These are phyloP conservation scores for Masticophis lateralis DNA, from an alignment of 2,797 vertebrate genomes.

Conservation along the genomic window DNA sequence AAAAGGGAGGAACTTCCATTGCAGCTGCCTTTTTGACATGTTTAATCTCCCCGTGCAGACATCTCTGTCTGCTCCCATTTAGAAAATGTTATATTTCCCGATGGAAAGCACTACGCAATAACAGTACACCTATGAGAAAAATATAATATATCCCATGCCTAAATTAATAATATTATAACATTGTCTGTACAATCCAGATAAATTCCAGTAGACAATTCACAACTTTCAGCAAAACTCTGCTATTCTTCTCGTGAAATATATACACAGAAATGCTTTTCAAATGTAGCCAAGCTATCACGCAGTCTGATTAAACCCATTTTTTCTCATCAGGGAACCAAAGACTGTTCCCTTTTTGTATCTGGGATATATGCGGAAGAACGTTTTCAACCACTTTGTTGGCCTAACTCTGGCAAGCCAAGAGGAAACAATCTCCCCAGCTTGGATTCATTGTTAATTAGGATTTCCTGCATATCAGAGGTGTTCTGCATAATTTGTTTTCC, in stretches of 20 bases:
- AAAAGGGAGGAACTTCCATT: not conserved
- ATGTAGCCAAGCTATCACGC: not conserved
- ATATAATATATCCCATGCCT: not conserved
- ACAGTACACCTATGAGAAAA: not conserved
- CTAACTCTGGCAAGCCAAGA: slow-evolving; percentile 11
- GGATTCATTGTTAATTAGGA: slow-evolving; percentile 22
- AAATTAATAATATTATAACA: not conserved
- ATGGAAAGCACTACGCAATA: not conserved
- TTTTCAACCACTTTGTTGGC: slow-evolving; percentile 32
- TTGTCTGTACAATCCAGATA: not conserved
- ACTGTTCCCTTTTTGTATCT: not conserved
- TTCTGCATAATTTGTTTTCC: slow-evolving; percentile 1
- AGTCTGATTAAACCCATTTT: not conserved
- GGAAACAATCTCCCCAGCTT: slow-evolving; percentile 22
- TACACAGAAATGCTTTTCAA: not conserved
- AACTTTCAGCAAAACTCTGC: not conserved
- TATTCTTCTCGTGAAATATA: not conserved
- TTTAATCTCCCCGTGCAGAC: not conserved
- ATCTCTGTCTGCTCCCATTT: not conserved
- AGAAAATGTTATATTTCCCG: not conserved
- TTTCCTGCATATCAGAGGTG: not conserved
- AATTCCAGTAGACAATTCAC: not conserved
- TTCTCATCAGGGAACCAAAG: not conserved
- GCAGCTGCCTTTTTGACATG: not conserved
- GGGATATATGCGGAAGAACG: slow-evolving; percentile 28